Evolutionary conservation across 2,113 vertebrate genomes (phyloP).

Genomic region (Machaerirhynchus nigripectus): DNA sequence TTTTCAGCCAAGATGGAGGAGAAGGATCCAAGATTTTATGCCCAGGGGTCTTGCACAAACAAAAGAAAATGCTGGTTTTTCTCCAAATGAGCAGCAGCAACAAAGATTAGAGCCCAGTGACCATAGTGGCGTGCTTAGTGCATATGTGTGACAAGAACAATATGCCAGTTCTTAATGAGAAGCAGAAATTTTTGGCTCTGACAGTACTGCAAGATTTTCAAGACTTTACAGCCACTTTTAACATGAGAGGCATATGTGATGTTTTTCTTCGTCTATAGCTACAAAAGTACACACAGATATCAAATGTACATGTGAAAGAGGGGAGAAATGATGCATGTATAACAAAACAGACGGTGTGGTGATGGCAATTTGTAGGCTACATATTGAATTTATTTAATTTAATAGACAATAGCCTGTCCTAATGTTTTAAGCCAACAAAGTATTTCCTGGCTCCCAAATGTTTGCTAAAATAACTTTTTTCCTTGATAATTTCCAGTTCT

Average conservation of each 20-base stretch:
- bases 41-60: not conserved
- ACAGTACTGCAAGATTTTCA: not conserved
- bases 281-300: not conserved
- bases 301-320: not conserved
- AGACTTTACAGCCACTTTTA: not conserved
- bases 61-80: not conserved
- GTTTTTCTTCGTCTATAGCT: not conserved
- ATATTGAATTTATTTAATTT: slow-evolving; percentile 61
- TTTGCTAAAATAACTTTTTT: slow-evolving; percentile 70
- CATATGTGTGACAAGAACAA: not conserved
- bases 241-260: not conserved
- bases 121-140: not conserved
- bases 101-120: slow-evolving; percentile 23
- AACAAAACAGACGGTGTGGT: not conserved
- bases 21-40: not conserved
- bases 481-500: slow-evolving; percentile 69
- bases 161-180: slow-evolving; percentile 17
- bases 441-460: slow-evolving; percentile 61
- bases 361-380: slow-evolving; percentile 45
- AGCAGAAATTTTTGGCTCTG: slow-evolving; percentile 21
- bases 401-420: slow-evolving; percentile 62
- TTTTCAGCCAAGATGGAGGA: not conserved
- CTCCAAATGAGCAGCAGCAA: slow-evolving; percentile 21
- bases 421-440: slow-evolving; percentile 62
- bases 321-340: not conserved